Evolutionary conservation across 2,888 invertebrate genomes (phyloP), one percentile per base, ranked within the genome.

Genomic region (Sinopyrophorus schimmeli): DNA sequence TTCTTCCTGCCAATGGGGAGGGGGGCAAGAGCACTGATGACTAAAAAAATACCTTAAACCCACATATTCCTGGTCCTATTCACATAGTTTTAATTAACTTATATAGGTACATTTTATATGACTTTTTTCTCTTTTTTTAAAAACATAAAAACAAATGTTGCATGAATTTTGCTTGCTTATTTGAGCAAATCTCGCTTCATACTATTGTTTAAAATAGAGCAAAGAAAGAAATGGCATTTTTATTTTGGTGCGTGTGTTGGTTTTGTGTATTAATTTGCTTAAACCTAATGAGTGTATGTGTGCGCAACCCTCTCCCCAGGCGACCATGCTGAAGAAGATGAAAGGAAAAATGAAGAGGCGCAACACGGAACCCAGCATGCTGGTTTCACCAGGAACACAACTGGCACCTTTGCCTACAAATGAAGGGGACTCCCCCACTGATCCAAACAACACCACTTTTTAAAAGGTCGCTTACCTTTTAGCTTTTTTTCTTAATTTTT

Each of bases 261-360:
- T 28, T 48, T 49, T 41, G 17, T 49, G 34, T 31, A 21, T 18
- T 26, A 38, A 31, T 23, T 32, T 43, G 39, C 9, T 31, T 47
- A 42, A 40, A 54, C 41, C 41, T 54, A 46, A 44, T 26, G 38
- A 42, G 39, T 27, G 52, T 47, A 40, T 52, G 43, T 52, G 43
- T 51, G 51, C 47, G 43, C 56, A 57, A 58, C 59, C 76, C 76
- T 73, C 74, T 76, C 79, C 78, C 78, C 81, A 97, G 97, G 97
- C 98, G 76, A 97, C 97, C 78, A 98, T 98, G 98, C 84, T 98
- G 81, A 97, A 97, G 87, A 97, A 98, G 84, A 89, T 87, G 77
- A 90, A 90, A 80, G 84, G 85, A 71, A 97, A 97, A 83, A 94
- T 95, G 86, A 94, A 94, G 78, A 83, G 96, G 65, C 87, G 95